Conservation (phyloP, 1,140 invertebrate species). For the Aplysia californica region DNA sequence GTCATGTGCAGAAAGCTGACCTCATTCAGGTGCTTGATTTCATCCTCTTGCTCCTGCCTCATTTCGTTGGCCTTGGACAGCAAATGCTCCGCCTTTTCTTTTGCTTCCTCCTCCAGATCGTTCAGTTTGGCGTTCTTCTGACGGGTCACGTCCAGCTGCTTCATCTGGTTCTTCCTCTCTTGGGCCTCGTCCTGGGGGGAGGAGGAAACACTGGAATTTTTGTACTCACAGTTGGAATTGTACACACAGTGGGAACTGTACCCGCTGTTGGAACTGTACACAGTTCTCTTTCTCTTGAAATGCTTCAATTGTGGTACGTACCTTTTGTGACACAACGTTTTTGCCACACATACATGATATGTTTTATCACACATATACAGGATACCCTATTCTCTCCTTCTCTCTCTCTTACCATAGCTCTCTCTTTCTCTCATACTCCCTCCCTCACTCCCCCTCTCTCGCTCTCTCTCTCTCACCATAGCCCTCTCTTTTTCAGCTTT, state of each 20-base stretch:
- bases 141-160: conserved; percentile 61
- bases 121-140: conserved; percentile 64
- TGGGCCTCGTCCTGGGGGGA: conserved; percentile 56
- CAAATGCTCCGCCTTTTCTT: conserved; percentile 65
- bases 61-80: conserved; percentile 64
- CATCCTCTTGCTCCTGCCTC: conserved; percentile 68
- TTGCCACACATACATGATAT: too few relatives aligned
- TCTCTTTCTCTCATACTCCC: background rate
- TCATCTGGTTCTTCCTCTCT: conserved; percentile 62
- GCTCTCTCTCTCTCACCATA: background rate
- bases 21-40: conserved; percentile 69
- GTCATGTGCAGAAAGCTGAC: too few relatives aligned
- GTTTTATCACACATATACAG: too few relatives aligned
- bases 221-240: too few relatives aligned
- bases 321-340: too few relatives aligned
- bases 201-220: too few relatives aligned
- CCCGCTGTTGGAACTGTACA: too few relatives aligned
- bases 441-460: background rate
- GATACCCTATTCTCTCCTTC: too few relatives aligned
- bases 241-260: too few relatives aligned
- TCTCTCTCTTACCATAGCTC: too few relatives aligned
- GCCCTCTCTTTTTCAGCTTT: conserved; percentile 4
- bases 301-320: too few relatives aligned
- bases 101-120: conserved; percentile 66
- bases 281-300: too few relatives aligned